Evolutionary conservation across 2,797 vertebrate genomes (phyloP), one percentile per base, ranked within the genome.

Genomic region (Sardinella longiceps): DNA sequence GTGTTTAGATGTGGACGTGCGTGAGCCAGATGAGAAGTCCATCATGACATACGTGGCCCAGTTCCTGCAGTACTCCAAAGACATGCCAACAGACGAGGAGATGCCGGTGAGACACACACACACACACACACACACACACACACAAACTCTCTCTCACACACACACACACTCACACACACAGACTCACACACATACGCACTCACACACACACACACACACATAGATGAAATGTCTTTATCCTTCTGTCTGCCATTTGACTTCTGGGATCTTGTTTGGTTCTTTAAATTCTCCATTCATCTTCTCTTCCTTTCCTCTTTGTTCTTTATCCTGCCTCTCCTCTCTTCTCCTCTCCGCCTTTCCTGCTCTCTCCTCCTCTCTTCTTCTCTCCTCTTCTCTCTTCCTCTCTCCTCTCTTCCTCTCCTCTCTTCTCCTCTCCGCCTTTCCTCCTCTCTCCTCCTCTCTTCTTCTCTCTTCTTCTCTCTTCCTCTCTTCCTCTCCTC

Each of bases 1-100:
- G 18, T 86, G 87, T 90, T 80, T 93, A 99, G 98, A 99, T 92
- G 96, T 99, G 89, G 97, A 98, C 84, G 94, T 97, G 23, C 90
- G 93, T 37, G 95, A 97, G 89, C 98, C 98, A 0, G 98, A 99
- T 89, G 98, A 99, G 92, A 99, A 98, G 94, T 99, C 98, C 48
- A 97, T 99, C 90, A 99, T 99, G 97, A 99, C 97, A 0, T 99
- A 99, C 0, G 97, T 99, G 93, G 96, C 98, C 12, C 98, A 99
- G 92, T 99, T 99, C 92, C 94, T 99, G 56, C 96, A 97, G 87
- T 98, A 98, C 93, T 98, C 97, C 87, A 97, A 93, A 91, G 96
- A 95, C 30, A 81, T 90, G 25, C 90, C 91, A 7, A 20, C 92
- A 23, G 95, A 95, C 82, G 95, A 94, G 1, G 94, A 94, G 28